Conservation (phyloP, 2,797 vertebrate genomes). For the Cygnus olor region DNA sequence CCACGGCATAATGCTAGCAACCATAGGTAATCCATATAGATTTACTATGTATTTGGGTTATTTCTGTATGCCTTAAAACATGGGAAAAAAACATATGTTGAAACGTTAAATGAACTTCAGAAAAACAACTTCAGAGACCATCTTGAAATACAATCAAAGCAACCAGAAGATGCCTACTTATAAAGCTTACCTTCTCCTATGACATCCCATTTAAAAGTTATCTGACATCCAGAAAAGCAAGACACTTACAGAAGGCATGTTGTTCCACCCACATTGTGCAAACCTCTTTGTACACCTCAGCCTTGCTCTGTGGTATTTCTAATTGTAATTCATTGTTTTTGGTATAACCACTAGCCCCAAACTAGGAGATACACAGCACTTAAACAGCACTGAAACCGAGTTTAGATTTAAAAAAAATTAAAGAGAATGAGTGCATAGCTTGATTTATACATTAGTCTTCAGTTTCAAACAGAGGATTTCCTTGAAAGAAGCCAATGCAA, state of each 20-base stretch:
- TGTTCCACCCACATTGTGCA: slow-evolving; percentile 10
- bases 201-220: slow-evolving; percentile 17
- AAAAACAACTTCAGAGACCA: not conserved
- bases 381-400: not conserved
- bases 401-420: not conserved
- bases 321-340: not conserved
- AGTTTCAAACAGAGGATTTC: not conserved
- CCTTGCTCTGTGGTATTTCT: not conserved
- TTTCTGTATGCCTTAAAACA: not conserved
- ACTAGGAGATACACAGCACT: slow-evolving; percentile 36
- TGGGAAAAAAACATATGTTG: not conserved
- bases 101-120: not conserved
- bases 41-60: no score
- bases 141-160: not conserved
- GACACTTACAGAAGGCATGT: not conserved
- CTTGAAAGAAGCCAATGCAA: not conserved
- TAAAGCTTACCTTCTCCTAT: not conserved
- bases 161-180: not conserved
- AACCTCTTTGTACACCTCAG: slow-evolving; percentile 6
- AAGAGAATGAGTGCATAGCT: fast-evolving
- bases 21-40: no score
- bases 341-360: slow-evolving; percentile 60
- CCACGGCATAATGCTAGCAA: not conserved
- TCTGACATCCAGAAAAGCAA: slow-evolving; percentile 26
- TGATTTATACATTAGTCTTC: not conserved